phyloP scores from a whole-genome alignment of 2,888 invertebrate genomes.

The Isotomurus palustris region DNA sequence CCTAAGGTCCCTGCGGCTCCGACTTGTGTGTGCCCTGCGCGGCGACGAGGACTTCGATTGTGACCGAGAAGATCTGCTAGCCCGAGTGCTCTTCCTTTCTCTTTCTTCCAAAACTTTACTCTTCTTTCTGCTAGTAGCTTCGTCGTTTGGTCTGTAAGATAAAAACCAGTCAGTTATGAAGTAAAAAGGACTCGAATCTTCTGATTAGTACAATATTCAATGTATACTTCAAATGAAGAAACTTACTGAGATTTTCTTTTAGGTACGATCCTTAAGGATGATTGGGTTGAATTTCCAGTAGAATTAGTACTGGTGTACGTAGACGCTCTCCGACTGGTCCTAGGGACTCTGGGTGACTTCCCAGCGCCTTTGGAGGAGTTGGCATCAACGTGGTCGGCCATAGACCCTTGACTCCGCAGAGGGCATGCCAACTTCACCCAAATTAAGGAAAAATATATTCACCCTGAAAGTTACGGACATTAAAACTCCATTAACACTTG shows the following conservation, averaged over 20 bases:
- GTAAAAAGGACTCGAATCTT: too few relatives aligned
- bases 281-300: neutral
- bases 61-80: too few relatives aligned
- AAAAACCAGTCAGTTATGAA: too few relatives aligned
- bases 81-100: too few relatives aligned
- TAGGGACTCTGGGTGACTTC: slow-evolving; percentile 48
- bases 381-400: slow-evolving; percentile 48
- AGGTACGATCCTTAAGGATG: slow-evolving; percentile 28
- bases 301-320: slow-evolving; percentile 21
- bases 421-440: slow-evolving; percentile 48
- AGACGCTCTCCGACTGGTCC: slow-evolving; percentile 42
- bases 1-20: too few relatives aligned
- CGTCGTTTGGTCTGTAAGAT: too few relatives aligned
- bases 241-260: slow-evolving; percentile 33
- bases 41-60: too few relatives aligned
- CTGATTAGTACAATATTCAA: too few relatives aligned
- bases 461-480: neutral
- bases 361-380: slow-evolving; percentile 47
- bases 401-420: slow-evolving; percentile 52
- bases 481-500: neutral
- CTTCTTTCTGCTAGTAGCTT: too few relatives aligned
- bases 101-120: too few relatives aligned
- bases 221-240: neutral
- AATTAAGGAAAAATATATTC: slow-evolving; percentile 10
- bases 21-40: too few relatives aligned